Conservation (phyloP, 1,140 invertebrate species). For the Nephila pilipes region DNA sequence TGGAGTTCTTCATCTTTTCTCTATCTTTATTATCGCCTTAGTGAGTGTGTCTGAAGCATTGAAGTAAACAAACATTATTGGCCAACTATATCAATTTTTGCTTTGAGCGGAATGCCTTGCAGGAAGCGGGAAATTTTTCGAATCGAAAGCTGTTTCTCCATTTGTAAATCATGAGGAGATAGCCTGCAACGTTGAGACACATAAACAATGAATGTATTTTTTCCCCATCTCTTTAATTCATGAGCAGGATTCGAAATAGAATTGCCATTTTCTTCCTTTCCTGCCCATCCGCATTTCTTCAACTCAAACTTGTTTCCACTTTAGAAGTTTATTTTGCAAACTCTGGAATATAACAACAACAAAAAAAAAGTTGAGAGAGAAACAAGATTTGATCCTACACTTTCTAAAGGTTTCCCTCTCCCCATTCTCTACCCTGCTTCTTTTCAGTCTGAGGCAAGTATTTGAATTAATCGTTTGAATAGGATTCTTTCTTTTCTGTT, state of each 20-base stretch:
- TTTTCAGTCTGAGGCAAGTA: constrained; percentile 23
- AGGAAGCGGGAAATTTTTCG: constrained; percentile 14
- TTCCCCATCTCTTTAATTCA: constrained; percentile 51
- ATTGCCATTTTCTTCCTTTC: constrained; percentile 38
- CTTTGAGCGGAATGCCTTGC: constrained; percentile 27
- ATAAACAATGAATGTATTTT: constrained; percentile 64
- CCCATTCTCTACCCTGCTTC: background rate
- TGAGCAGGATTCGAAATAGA: constrained; percentile 40
- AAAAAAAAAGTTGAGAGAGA: constrained; percentile 1
- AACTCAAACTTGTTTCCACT: constrained; percentile 58
- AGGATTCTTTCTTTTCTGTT: constrained; percentile 12
- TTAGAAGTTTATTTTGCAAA: constrained; percentile 33
- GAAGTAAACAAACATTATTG: constrained; percentile 37
- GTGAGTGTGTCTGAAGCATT: background rate
- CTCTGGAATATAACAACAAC: constrained; percentile 10
- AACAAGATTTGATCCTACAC: constrained; percentile 40
- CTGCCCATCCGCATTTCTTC: background rate
- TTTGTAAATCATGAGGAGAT: constrained; percentile 64
- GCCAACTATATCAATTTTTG: constrained; percentile 53
- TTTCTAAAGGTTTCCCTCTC: background rate
- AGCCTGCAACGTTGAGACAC: constrained; percentile 29
- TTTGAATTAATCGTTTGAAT: constrained; percentile 50
- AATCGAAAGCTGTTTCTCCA: constrained; percentile 1
- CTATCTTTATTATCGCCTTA: background rate
- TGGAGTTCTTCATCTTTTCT: background rate